A percentile compares a stretch with the other conserved stretches of the same genome.
phyloP scores from a whole-genome alignment of 2,888 invertebrate genomes.

The Sphaeridia pumilis region DNA sequence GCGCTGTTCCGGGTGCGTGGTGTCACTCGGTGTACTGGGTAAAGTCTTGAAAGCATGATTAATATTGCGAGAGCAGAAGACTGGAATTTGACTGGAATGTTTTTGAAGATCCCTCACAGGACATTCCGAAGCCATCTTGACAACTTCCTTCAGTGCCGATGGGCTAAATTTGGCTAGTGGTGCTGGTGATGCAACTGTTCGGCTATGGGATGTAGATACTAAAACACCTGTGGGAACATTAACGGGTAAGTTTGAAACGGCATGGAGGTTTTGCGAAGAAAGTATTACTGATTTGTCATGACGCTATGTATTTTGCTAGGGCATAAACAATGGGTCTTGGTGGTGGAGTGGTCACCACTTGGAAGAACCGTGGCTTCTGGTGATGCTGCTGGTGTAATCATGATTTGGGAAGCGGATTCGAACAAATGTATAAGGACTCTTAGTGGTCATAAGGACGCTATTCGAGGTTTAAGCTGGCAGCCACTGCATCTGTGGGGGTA shows the following conservation, averaged over 20 bases:
- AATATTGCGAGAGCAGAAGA: too few relatives aligned
- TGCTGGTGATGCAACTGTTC: slow-evolving; percentile 93
- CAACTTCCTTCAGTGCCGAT: slow-evolving; percentile 87
- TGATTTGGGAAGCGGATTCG: slow-evolving; percentile 79
- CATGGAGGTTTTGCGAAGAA: too few relatives aligned
- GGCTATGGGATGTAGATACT: slow-evolving; percentile 94
- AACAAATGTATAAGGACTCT: slow-evolving; percentile 74
- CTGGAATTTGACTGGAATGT: too few relatives aligned
- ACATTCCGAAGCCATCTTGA: slow-evolving; percentile 95
- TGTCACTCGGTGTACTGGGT: slow-evolving; percentile 85
- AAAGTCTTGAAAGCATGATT: too few relatives aligned
- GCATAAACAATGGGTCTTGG: slow-evolving; percentile 90
- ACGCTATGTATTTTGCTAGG: too few relatives aligned
- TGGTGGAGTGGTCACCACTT: slow-evolving; percentile 94
- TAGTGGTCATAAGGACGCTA: slow-evolving; percentile 86
- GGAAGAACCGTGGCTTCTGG: slow-evolving; percentile 85
- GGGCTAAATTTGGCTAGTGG: slow-evolving; percentile 92
- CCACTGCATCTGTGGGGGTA: slow-evolving; percentile 65
- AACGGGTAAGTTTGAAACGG: too few relatives aligned
- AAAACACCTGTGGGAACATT: slow-evolving; percentile 88
- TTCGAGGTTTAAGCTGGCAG: slow-evolving; percentile 92
- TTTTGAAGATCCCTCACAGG: slow-evolving; percentile 74
- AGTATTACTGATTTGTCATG: too few relatives aligned
- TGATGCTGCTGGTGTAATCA: slow-evolving; percentile 81
- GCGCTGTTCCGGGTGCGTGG: slow-evolving; percentile 86